Evolutionary conservation across 2,888 invertebrate species (phyloP), one percentile per base, ranked within the genome.

Genomic region (Cosmorhoe ocellata): DNA sequence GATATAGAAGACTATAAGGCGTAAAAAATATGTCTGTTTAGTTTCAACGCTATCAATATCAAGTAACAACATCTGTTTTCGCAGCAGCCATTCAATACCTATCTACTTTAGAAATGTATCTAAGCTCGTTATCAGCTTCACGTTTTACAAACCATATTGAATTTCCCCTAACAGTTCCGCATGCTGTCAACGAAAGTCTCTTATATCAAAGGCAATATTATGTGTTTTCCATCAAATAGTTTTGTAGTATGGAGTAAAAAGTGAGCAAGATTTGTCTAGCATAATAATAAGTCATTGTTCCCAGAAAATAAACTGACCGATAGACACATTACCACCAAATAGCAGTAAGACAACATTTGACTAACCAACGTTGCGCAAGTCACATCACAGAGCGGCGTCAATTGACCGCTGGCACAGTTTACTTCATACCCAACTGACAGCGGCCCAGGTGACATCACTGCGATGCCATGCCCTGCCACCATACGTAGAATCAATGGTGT

Each of bases 101-200:
- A 41, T 45, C 54, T 51, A 46, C 26, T 47, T 42, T 42, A 28
- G 47, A 39, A 48, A 44, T 41, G 28, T 22, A 38, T 33, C 33
- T 33, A n/a, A 51, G 47, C 47, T 47, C 27, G 14, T 55, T 55
- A 56, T 53, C 55, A 51, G 44, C 46, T 45, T 58, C 57, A 57
- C 58, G 58, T 63, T 66, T 69, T 58, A 62, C 61, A 46, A 63
- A 46, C 38, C 8, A 54, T 64, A 66, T 75, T 69, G 51, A 61
- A 58, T 75, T 67, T 62, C 58, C 67, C 56, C 59, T 59, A 50
- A 61, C 62, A 57, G 45, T 64, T 63, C 51, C 56, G 56, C 46
- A 56, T 51, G 69, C 65, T 71, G 72, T 72, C 73, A 70, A 64
- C 62, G 56, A 66, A 65, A 67, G 64, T 72, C 65, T 79, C 71